Base-by-base conservation (phyloP, 30 jellyfish, hydroid and myxozoan genomes). In the Aurelia aurita region DNA sequence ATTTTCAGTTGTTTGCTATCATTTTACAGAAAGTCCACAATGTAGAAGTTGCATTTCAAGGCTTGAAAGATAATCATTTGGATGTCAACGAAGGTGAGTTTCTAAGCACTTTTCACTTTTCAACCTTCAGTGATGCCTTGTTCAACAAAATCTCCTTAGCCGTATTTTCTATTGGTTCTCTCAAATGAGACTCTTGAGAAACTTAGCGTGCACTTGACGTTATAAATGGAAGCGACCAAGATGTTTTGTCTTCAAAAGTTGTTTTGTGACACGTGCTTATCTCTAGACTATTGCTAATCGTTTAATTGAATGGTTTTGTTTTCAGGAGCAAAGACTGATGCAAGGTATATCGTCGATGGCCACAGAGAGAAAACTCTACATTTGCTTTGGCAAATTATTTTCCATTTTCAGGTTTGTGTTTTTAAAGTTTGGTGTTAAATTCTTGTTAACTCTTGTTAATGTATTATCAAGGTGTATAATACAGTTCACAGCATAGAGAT, bases 291-390 rank as follows among this genome's bases (percentile, higher is more conserved):
- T 22, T 18, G 73, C 39, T 46, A 18, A 22, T 22, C 5, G 6
- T 18, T 9, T 6, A 29, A 15, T n/a, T 4, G 3, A 47, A 73
- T 16, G 29, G 8, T 29, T 55, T 39, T 60, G 19, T 2, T 35
- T 54, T 49, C 25, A 82, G 92, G 70, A 10, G 45, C 26, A 2
- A 55, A 55, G 6, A 54, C 58, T 21, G 96, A 91, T 70, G 89
- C 96, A 29, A 39, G 88, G 66, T 53, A 35, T 18, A 57, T 91
- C 47, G 98, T 91, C 53, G 98, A 91, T 62, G 98, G 98, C 1
- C 96, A 91, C 88, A 61, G 98, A 73, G 98, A 91, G 82, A 91
- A 91, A 66, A 91, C 98, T 28, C 91, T 91, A 2, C 25, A 60
- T 16, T 58, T 91, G 27, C 83, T 91, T 18, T 91, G 98, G 98